phyloP scores from a whole-genome alignment of 2,888 invertebrate species.

The Aporophyla nigra region DNA sequence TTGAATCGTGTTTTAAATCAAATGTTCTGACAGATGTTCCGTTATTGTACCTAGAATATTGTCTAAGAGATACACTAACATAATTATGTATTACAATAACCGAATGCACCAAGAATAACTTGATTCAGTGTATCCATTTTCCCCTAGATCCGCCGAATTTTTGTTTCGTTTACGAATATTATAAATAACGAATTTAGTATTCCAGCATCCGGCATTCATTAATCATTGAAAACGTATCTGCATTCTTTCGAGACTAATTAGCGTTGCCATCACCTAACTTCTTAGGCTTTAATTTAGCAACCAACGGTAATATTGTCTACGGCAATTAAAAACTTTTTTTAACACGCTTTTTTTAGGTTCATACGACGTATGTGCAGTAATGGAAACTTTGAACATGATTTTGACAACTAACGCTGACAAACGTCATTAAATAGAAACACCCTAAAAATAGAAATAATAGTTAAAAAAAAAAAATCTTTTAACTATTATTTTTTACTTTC shows the following conservation, averaged over 20 bases:
- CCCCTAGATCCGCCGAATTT: not conserved
- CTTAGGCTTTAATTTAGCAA: constrained; percentile 9
- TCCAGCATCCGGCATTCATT: not conserved
- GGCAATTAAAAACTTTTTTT: not conserved
- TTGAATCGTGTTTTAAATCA: constrained; percentile 13
- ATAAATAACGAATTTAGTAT: not conserved
- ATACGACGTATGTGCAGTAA: too few species aligned
- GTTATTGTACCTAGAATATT: constrained; percentile 16
- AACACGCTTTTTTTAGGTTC: too few species aligned
- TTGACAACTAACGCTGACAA: too few species aligned
- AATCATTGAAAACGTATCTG: constrained; percentile 4
- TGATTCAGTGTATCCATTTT: constrained; percentile 2
- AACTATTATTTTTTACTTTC: not conserved
- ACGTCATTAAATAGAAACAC: too few species aligned
- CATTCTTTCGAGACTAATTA: constrained; percentile 5
- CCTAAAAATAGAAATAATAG: too few species aligned
- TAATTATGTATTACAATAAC: not conserved
- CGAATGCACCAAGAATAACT: constrained; percentile 15
- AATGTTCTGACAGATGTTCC: constrained; percentile 22
- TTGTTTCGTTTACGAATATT: constrained; percentile 12
- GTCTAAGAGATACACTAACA: constrained; percentile 9
- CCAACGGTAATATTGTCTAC: not conserved
- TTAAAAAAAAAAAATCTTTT: too few species aligned
- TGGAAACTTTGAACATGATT: too few species aligned
- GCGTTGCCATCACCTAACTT: constrained; percentile 2